phyloP scores from a whole-genome alignment of 2,797 vertebrate species.

The Avahi laniger region DNA sequence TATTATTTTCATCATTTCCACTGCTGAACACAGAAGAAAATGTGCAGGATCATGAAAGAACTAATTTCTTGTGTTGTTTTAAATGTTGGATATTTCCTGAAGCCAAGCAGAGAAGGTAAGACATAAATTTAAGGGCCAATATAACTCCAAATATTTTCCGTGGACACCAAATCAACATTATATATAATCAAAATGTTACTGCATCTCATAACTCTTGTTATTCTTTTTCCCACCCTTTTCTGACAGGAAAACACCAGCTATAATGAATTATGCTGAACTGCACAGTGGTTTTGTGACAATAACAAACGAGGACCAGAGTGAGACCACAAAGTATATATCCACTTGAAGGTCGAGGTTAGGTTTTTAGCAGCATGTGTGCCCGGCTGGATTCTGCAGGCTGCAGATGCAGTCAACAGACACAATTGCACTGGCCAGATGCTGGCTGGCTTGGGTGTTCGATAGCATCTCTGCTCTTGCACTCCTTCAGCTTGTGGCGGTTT shows the following conservation, averaged over 20 bases:
- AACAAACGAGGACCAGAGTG: neutral
- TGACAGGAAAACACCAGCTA: neutral
- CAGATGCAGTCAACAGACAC: neutral
- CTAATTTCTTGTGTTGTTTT: neutral
- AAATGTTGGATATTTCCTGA: neutral
- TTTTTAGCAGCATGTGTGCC: neutral
- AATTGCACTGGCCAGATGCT: neutral
- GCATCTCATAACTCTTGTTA: neutral
- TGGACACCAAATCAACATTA: neutral
- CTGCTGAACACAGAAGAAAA: neutral
- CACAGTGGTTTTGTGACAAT: slow-evolving; percentile 18
- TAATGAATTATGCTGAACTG: slow-evolving; percentile 44
- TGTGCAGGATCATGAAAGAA: neutral
- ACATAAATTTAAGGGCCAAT: neutral
- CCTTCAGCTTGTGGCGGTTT: neutral
- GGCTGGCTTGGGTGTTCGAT: neutral
- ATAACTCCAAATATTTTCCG: neutral
- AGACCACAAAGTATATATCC: slow-evolving; percentile 21
- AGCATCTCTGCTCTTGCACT: neutral
- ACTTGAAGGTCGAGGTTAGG: neutral
- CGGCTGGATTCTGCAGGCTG: neutral
- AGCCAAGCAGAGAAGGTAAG: neutral
- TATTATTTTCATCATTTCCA: neutral
- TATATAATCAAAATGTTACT: neutral
- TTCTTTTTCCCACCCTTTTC: neutral